A percentile compares a stretch with the other conserved stretches of the same genome.
Conservation (phyloP, 2,113 vertebrate species). For the Edolisoma coerulescens region DNA sequence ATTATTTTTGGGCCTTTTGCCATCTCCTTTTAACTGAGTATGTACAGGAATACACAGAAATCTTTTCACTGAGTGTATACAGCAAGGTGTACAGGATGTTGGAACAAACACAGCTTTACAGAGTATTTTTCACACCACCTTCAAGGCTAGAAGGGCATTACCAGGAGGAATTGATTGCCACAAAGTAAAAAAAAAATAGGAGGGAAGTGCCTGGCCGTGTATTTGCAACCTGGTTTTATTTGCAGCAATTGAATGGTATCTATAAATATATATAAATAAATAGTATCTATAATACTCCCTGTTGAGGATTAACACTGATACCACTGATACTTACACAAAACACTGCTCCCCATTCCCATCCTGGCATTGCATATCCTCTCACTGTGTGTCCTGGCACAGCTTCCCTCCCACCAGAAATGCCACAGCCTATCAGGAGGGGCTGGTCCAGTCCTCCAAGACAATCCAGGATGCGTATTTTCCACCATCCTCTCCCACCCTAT, state of each 20-base stretch:
- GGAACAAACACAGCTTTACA: not conserved
- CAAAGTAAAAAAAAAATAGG: not conserved
- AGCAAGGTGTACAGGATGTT: accelerated
- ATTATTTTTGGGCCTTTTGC: not conserved
- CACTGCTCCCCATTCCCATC: accelerated
- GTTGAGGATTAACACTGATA: not conserved
- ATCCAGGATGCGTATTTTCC: accelerated
- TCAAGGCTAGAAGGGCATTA: not conserved
- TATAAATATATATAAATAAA: not conserved
- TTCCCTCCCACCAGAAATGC: not conserved
- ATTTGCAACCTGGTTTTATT: not conserved
- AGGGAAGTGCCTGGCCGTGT: not conserved
- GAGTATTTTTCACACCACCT: not conserved
- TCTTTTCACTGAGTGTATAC: not conserved
- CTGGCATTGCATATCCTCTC: accelerated
- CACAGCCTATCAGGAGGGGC: accelerated
- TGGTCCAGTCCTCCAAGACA: accelerated
- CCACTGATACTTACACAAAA: not conserved
- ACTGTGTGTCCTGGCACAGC: accelerated
- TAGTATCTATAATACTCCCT: not conserved
- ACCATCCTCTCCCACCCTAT: too few species aligned
- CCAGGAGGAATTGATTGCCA: not conserved
- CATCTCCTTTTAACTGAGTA: not conserved
- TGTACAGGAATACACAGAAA: not conserved
- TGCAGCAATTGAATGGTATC: not conserved